Evolutionary conservation across 1,140 invertebrate species (phyloP).

Genomic region (Delia radicum): DNA sequence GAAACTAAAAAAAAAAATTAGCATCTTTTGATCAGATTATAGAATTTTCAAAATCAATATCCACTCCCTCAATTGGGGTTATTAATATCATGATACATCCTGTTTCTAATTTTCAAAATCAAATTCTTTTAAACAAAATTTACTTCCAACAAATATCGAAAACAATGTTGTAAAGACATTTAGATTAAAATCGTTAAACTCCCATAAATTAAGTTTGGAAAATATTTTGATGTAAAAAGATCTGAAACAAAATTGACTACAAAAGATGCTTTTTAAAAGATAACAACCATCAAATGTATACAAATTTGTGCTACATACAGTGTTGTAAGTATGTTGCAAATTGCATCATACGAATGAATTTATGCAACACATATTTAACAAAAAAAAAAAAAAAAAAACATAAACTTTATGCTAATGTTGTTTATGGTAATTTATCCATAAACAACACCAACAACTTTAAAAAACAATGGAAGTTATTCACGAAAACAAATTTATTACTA

Average conservation of each 20-base stretch:
- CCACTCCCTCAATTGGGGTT: too few relatives aligned
- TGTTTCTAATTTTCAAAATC: too few relatives aligned
- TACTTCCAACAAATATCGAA: not conserved
- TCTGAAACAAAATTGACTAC: not conserved
- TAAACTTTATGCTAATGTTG: not conserved
- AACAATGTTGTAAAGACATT: too few relatives aligned
- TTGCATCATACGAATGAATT: not conserved
- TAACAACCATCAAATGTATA: not conserved
- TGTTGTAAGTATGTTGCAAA: not conserved
- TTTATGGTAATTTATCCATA: not conserved
- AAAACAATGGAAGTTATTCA: not conserved
- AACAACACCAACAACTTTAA: not conserved
- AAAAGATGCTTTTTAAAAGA: not conserved
- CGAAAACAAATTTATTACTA: constrained; percentile 2
- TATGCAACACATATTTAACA: not conserved
- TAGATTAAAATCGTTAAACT: too few relatives aligned
- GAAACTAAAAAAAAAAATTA: too few relatives aligned
- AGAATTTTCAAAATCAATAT: too few relatives aligned
- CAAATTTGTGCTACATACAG: not conserved
- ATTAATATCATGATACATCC: too few relatives aligned
- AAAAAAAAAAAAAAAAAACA: not conserved
- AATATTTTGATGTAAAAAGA: not conserved
- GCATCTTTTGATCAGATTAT: too few relatives aligned
- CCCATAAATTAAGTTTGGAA: not conserved
- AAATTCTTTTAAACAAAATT: too few relatives aligned